Evolutionary conservation across 2,888 invertebrate genomes (phyloP), one percentile per base, ranked within the genome.

Genomic region (Linnaemya tessellans): DNA sequence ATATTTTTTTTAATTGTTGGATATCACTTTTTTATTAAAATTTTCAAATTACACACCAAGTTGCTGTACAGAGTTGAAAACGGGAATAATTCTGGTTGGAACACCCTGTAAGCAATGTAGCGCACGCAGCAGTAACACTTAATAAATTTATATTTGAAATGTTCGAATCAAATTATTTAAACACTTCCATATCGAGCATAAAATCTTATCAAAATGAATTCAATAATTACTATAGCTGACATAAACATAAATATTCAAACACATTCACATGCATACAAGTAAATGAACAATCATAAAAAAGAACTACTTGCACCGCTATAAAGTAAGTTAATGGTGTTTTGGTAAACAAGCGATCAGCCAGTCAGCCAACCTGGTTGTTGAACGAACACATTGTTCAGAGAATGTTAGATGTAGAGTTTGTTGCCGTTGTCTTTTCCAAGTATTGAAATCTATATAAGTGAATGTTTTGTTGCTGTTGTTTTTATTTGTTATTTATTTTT

Each of bases 381-480:
- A 80, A 65, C 75, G 58, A 46, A n/a, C 46, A 46, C 22, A 71
- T 75, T 80, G 74, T 84, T 70, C 49, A 51, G 49, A 78, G 65
- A 65, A 68, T 65, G 56, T 54, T 75, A 38, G 15, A 41, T 65
- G 30, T 30, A 5, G 5, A 30, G 30, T 3, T 30, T 30, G 54
- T 67, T 43, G 46, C 56, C 62, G 41, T 38, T 30, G 64, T 25
- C n/a, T 64, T 49, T 75, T 68, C 43, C 68, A 68, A 64, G 35
- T 68, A 74, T 68, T 71, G 35, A 65, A 73, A 80, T 80, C 46
- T 65, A 80, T 80, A 73, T 58, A 75, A 80, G 84, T 84, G 80
- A 84, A 80, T 84, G 70, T 62, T 65, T 62, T 41, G 64, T 64
- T 65, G 54, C 54, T 58, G 58, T 86, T 51, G 30, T 51, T 56